Evolutionary conservation across 1,140 invertebrate genomes (phyloP).

Genomic region (Ips typographus): DNA sequence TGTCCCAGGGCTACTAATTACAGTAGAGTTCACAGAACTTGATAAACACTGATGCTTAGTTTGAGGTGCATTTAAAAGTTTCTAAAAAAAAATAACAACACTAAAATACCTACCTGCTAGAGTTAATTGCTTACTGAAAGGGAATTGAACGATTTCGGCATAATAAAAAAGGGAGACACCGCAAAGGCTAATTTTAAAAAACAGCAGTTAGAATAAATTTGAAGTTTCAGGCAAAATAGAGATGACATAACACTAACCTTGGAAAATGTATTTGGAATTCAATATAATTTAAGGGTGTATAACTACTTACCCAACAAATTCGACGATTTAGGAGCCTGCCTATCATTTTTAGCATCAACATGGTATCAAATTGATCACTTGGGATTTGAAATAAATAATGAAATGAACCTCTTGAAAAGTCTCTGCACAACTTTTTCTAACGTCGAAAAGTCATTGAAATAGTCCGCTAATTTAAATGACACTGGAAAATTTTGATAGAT

Average conservation of each 20-base stretch:
- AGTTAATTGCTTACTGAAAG: too few relatives aligned
- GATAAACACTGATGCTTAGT: slow-evolving; percentile 12
- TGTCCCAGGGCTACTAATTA: background rate
- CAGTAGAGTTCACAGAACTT: background rate
- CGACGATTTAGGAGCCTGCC: slow-evolving; percentile 16
- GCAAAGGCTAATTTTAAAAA: background rate
- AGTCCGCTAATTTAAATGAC: too few relatives aligned
- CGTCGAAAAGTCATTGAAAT: slow-evolving; percentile 11
- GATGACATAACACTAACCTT: slow-evolving; percentile 34
- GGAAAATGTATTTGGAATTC: background rate
- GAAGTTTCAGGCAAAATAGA: slow-evolving; percentile 18
- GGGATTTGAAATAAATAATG: slow-evolving; percentile 12
- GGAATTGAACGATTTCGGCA: too few relatives aligned
- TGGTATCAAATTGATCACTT: slow-evolving; percentile 6
- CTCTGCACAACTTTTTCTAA: background rate
- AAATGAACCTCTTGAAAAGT: slow-evolving; percentile 7
- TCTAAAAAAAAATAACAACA: slow-evolving; percentile 12
- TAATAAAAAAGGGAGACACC: background rate
- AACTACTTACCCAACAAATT: slow-evolving; percentile 17
- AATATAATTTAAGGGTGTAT: background rate
- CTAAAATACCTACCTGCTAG: background rate
- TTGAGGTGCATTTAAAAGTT: slow-evolving; percentile 20
- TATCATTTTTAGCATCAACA: slow-evolving; percentile 25
- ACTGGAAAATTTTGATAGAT: too few relatives aligned
- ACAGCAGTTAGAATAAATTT: background rate